A percentile compares a stretch with the other conserved stretches of the same genome.
These are phyloP conservation scores for Amblyjoppa proteus DNA, from an alignment of 2,888 invertebrate species.

Conservation along the genomic window DNA sequence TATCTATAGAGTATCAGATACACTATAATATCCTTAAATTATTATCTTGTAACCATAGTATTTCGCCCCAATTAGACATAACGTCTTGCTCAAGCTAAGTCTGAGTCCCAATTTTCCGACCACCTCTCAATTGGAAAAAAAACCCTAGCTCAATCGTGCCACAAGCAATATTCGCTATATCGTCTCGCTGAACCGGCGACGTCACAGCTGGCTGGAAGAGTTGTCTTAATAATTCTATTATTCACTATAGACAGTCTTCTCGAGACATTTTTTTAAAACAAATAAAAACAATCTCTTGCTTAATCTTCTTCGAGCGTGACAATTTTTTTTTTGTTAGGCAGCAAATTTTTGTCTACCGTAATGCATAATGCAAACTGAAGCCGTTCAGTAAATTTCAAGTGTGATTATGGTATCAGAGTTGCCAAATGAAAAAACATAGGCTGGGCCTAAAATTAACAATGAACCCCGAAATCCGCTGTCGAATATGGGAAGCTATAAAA, in stretches of 20 bases:
- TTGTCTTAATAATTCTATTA: slow-evolving; percentile 67
- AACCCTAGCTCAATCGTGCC: slow-evolving; percentile 73
- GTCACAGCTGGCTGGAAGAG: slow-evolving; percentile 76
- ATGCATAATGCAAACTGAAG: slow-evolving; percentile 67
- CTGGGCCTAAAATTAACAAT: slow-evolving; percentile 59
- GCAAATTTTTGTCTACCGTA: slow-evolving; percentile 40
- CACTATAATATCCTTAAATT: slow-evolving; percentile 60
- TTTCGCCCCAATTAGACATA: slow-evolving; percentile 40
- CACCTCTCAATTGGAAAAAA: slow-evolving; percentile 21
- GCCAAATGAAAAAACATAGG: slow-evolving; percentile 71
- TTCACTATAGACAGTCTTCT: slow-evolving; percentile 47
- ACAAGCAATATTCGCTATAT: slow-evolving; percentile 77
- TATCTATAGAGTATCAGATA: slow-evolving; percentile 61
- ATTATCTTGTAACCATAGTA: slow-evolving; percentile 43
- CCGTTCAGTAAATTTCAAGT: slow-evolving; percentile 82
- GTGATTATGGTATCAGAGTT: slow-evolving; percentile 77
- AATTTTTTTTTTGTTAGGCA: slow-evolving; percentile 4
- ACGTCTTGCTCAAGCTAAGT: slow-evolving; percentile 61
- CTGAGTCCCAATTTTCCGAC: not conserved
- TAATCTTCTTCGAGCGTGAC: slow-evolving; percentile 35
- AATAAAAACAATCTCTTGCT: slow-evolving; percentile 20
- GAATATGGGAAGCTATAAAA: slow-evolving; percentile 13
- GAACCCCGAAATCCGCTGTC: slow-evolving; percentile 40
- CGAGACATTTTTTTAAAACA: not conserved
- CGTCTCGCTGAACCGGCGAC: slow-evolving; percentile 10